A percentile compares a stretch with the other conserved stretches of the same genome.
These are phyloP conservation scores for Drosophila pseudoobscura DNA, from an alignment of 1,140 invertebrate genomes.

Conservation along the genomic window DNA sequence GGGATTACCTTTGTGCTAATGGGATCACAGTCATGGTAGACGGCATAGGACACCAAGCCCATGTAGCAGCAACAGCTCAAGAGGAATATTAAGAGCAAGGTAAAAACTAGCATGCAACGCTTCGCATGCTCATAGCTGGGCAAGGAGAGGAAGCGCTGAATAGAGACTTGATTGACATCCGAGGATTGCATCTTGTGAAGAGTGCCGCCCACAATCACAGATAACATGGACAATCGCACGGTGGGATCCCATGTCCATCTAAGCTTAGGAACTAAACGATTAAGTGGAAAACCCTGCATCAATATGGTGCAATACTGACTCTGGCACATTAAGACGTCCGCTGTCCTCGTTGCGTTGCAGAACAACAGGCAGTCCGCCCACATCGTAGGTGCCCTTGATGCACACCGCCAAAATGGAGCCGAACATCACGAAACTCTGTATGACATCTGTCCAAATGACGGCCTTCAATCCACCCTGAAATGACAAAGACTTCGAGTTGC, in stretches of 20 bases:
- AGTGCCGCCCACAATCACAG: conserved; percentile 90
- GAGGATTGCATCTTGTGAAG: conserved; percentile 94
- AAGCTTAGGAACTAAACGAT: conserved; percentile 41
- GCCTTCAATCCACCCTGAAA: conserved; percentile 94
- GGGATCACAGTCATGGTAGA: conserved; percentile 91
- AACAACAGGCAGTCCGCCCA: conserved; percentile 90
- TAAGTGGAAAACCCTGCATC: conserved; percentile 13
- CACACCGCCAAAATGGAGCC: conserved; percentile 91
- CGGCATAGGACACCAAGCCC: conserved; percentile 91
- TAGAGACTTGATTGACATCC: conserved; percentile 92
- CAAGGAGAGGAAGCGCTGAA: conserved; percentile 89
- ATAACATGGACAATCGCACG: conserved; percentile 90
- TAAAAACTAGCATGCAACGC: conserved; percentile 85
- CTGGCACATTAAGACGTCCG: conserved; percentile 89
- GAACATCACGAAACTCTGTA: conserved; percentile 94
- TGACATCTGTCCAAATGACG: conserved; percentile 96
- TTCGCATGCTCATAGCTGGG: conserved; percentile 69
- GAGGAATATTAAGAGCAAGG: conserved; percentile 86
- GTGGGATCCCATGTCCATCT: conserved; percentile 89
- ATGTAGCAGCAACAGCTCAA: conserved; percentile 88
- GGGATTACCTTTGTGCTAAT: conserved; percentile 85
- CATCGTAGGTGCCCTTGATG: conserved; percentile 91
- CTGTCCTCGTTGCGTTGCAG: conserved; percentile 88
- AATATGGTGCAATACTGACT: conserved; percentile 84
- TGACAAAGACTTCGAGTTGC: neutral